Evolutionary conservation across 2,113 vertebrate genomes (phyloP).

Genomic region (Trematocara unimaculatum): DNA sequence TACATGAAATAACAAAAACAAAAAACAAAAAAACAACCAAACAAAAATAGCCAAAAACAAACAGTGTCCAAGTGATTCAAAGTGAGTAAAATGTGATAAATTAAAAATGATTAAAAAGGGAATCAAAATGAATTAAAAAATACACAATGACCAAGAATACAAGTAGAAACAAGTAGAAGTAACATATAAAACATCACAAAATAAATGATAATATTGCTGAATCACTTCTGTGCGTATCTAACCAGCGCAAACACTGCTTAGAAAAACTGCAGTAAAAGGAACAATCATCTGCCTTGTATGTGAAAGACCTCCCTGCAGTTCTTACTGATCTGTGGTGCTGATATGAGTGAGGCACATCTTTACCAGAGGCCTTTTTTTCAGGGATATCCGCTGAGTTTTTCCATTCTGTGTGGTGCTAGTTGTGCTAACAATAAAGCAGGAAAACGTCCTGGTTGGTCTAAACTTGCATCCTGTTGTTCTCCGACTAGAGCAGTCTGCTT

Average conservation of each 20-base stretch:
- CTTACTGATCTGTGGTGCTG: background rate
- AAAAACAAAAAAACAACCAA: background rate
- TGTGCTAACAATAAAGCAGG: constrained; percentile 27
- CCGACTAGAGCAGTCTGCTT: constrained; percentile 47
- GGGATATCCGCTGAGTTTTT: constrained; percentile 3
- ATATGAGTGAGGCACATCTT: constrained; percentile 2
- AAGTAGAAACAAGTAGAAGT: background rate
- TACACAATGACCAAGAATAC: background rate
- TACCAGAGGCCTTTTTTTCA: background rate
- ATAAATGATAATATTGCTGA: background rate
- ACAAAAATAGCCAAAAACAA: background rate
- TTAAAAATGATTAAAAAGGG: background rate
- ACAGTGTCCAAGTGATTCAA: background rate
- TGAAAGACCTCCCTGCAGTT: background rate
- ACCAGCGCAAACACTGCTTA: background rate
- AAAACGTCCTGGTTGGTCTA: constrained; percentile 28
- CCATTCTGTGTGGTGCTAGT: background rate
- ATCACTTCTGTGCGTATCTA: background rate
- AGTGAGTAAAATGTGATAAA: background rate
- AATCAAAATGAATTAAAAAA: background rate
- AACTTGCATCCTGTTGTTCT: constrained; percentile 56
- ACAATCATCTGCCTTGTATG: background rate
- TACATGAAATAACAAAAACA: background rate
- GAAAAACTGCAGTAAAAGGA: background rate
- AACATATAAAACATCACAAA: background rate